Conservation (phyloP, 2,797 vertebrate genomes). For the Steatocranus sp. region DNA sequence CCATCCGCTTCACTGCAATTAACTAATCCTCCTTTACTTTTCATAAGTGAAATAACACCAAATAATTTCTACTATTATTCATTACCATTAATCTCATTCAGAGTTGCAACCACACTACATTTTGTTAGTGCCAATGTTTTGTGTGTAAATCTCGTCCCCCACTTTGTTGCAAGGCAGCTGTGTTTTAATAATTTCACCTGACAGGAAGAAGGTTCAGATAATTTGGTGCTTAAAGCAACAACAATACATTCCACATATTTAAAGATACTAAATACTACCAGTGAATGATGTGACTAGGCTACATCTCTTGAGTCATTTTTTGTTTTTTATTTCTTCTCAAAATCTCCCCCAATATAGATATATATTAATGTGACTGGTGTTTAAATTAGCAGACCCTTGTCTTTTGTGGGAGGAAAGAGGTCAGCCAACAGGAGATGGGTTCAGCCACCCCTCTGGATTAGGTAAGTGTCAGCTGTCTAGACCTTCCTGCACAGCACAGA, state of each 20-base stretch:
- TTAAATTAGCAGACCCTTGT: neutral
- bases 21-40: neutral
- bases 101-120: neutral
- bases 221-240: neutral
- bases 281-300: neutral
- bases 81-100: neutral
- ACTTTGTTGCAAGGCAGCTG: neutral
- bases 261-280: neutral
- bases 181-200: neutral
- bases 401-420: slow-evolving; percentile 7
- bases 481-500: slow-evolving; percentile 44
- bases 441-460: slow-evolving; percentile 47
- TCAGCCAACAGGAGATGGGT: slow-evolving; percentile 31
- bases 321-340: neutral
- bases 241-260: neutral
- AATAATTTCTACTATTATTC: neutral
- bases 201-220: neutral
- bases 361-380: neutral
- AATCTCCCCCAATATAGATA: neutral
- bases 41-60: neutral
- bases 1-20: neutral
- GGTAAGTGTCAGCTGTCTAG: slow-evolving; percentile 60
- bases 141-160: neutral
- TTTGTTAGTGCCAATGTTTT: neutral
- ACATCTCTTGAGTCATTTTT: neutral